Evolutionary conservation across 2,888 invertebrate genomes (phyloP).

Genomic region (Chrysomela aeneicollis): DNA sequence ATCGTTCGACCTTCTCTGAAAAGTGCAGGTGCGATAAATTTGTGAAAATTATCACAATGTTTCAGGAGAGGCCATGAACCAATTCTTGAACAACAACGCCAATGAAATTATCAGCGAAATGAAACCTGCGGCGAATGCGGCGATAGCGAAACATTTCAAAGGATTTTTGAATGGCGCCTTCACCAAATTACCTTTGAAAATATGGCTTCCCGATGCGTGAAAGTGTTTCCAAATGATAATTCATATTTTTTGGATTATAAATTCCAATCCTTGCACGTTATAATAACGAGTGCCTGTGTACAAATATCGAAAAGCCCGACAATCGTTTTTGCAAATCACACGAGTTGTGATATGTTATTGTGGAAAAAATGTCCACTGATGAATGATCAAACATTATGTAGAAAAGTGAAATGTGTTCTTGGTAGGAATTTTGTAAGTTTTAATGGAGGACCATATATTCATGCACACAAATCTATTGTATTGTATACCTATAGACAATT

Average conservation of each 20-base stretch:
- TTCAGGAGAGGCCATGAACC: constrained; percentile 82
- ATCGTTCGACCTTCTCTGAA: no score
- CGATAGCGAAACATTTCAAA: constrained; percentile 78
- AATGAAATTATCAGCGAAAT: constrained; percentile 84
- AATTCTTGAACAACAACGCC: constrained; percentile 82
- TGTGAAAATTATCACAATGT: constrained; percentile 20
- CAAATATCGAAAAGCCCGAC: no score
- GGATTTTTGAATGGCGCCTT: constrained; percentile 77
- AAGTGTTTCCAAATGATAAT: background rate
- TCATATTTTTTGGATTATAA: background rate
- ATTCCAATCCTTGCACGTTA: constrained; percentile 9
- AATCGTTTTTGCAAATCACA: no score
- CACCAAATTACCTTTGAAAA: constrained; percentile 73
- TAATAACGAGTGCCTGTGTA: background rate
- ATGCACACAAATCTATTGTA: no score
- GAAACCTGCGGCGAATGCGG: constrained; percentile 76
- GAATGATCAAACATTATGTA: no score
- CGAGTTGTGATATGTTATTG: no score
- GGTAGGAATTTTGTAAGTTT: no score
- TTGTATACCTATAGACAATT: no score
- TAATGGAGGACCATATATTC: no score
- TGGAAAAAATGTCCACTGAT: no score
- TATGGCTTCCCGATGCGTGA: constrained; percentile 67
- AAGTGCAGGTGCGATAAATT: background rate
- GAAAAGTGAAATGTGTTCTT: no score